A percentile compares a stretch with the other conserved stretches of the same genome.
These are phyloP conservation scores for Nesoenas mayeri DNA, from an alignment of 2,113 vertebrate genomes.

Conservation along the genomic window DNA sequence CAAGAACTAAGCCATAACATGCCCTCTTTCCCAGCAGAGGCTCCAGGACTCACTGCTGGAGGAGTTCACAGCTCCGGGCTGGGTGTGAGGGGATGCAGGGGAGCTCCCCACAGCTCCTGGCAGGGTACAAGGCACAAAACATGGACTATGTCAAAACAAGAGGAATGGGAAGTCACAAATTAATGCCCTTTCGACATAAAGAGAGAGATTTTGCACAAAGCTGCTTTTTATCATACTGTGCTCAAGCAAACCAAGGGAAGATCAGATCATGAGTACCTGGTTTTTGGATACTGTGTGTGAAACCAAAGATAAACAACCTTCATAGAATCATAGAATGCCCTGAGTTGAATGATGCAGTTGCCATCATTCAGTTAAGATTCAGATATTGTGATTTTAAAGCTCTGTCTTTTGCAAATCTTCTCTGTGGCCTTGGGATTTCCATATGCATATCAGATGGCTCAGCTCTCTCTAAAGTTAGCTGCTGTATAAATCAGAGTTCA, in stretches of 20 bases:
- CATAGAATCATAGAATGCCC: too few species aligned
- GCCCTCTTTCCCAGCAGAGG: not conserved
- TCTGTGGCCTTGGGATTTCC: not conserved
- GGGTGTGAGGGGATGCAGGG: fast-evolving
- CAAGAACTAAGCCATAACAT: not conserved
- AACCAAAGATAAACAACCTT: not conserved
- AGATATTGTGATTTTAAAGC: not conserved
- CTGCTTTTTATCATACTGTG: not conserved
- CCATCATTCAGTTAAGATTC: not conserved
- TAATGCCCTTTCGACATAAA: not conserved
- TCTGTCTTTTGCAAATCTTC: not conserved
- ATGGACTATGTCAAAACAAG: not conserved
- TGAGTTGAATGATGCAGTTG: not conserved
- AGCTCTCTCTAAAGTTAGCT: not conserved
- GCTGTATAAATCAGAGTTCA: not conserved
- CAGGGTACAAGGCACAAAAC: not conserved
- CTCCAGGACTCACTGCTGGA: not conserved
- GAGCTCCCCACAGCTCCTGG: not conserved
- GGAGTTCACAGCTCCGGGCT: not conserved
- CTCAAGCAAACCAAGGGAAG: not conserved
- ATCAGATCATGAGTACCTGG: not conserved
- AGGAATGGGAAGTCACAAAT: not conserved
- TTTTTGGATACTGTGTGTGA: not conserved
- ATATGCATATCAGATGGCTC: not conserved
- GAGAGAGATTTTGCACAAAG: not conserved